Evolutionary conservation across 37 sponge, comb jelly and placozoan species (phyloP).

Genomic region (Theonella swinhoei): DNA sequence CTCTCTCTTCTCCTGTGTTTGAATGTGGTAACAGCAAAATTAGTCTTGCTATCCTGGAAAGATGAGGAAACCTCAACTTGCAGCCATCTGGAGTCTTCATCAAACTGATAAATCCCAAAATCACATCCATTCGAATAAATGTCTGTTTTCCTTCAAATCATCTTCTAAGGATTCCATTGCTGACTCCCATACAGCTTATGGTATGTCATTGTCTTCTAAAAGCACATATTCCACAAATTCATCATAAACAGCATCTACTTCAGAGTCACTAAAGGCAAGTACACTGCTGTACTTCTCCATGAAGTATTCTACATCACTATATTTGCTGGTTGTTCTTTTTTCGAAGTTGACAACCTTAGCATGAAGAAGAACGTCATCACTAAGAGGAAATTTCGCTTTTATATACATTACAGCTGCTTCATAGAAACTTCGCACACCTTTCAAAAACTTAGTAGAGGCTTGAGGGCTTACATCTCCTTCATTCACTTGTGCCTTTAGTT

Average conservation of each 20-base stretch:
- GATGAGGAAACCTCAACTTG: conserved; percentile 27
- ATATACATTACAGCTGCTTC: conserved; percentile 15
- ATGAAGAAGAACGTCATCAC: conserved; percentile 49
- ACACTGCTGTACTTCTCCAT: conserved; percentile 6
- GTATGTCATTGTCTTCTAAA: conserved; percentile 32
- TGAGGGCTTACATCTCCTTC: conserved; percentile 21
- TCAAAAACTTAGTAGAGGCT: conserved; percentile 27
- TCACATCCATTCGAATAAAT: conserved; percentile 30
- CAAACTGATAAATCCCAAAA: conserved; percentile 32
- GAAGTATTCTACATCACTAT: conserved; percentile 45
- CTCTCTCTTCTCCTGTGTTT: conserved; percentile 41
- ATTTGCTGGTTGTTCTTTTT: not conserved
- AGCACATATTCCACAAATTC: conserved; percentile 42
- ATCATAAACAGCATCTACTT: conserved; percentile 26
- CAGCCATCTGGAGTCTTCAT: conserved; percentile 33
- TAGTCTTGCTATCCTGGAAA: conserved; percentile 46
- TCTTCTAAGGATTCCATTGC: conserved; percentile 22
- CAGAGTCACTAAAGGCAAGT: not conserved
- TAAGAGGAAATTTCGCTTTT: conserved; percentile 30
- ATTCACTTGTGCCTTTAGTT: conserved; percentile 12
- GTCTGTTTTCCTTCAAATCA: no score
- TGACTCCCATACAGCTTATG: conserved; percentile 23
- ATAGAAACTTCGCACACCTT: conserved; percentile 45
- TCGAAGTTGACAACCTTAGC: conserved; percentile 53
- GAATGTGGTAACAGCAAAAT: conserved; percentile 46